Evolutionary conservation across 2,797 vertebrate genomes (phyloP).

Genomic region (Pagetopsis macropterus): DNA sequence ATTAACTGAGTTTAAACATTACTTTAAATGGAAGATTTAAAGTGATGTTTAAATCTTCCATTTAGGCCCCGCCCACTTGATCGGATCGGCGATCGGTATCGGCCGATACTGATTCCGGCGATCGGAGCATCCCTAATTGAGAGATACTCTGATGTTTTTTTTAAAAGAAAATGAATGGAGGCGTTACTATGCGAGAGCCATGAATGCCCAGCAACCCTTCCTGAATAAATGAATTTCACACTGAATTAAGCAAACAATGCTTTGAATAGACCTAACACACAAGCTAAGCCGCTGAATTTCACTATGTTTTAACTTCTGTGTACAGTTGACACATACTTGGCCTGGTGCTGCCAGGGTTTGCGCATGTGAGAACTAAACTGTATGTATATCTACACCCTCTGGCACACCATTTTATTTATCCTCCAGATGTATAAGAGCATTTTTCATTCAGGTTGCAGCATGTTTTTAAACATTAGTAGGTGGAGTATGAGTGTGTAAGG

Average conservation of each 20-base stretch:
- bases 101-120: no score
- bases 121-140: no score
- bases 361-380: not conserved
- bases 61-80: no score
- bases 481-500: slow-evolving; percentile 14
- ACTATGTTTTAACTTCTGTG: not conserved
- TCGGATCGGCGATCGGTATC: no score
- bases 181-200: not conserved
- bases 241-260: no score
- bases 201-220: not conserved
- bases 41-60: no score
- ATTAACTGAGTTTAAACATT: no score
- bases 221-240: not conserved
- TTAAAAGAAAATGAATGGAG: not conserved
- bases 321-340: slow-evolving; percentile 18
- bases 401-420: slow-evolving; percentile 27
- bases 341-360: not conserved
- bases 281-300: not conserved
- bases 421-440: slow-evolving; percentile 37
- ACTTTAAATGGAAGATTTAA: no score
- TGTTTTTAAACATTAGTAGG: slow-evolving; percentile 30
- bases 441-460: slow-evolving; percentile 59
- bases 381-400: not conserved
- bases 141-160: no score
- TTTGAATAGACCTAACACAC: not conserved